Percentiles rank a stretch among this genome's conserved stretches.
Evolutionary conservation across 2,888 invertebrate genomes (phyloP).

Genomic region (Drosophila anomalipes): DNA sequence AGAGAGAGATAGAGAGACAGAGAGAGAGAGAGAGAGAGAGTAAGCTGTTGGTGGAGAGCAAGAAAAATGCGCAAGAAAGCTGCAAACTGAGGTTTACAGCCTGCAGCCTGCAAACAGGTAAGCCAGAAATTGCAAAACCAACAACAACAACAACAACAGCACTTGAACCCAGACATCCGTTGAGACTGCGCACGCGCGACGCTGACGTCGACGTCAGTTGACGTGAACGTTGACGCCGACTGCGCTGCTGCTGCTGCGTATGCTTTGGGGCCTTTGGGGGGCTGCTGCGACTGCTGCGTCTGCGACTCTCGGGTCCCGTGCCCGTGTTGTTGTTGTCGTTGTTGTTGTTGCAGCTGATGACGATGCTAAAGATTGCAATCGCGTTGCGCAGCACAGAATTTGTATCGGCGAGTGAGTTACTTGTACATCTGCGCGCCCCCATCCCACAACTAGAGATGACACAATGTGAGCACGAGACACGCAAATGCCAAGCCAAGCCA

Average conservation of each 20-base stretch:
- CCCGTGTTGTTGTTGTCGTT: slow-evolving; percentile 48
- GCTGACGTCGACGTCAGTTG: slow-evolving; percentile 54
- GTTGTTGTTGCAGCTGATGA: slow-evolving; percentile 62
- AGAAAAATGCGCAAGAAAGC: slow-evolving; percentile 70
- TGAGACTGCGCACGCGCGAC: slow-evolving; percentile 82
- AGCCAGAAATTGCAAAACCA: slow-evolving; percentile 54
- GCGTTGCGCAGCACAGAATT: slow-evolving; percentile 77
- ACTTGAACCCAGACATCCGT: slow-evolving; percentile 67
- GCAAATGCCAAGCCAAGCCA: neutral
- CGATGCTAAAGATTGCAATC: slow-evolving; percentile 81
- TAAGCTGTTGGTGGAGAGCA: slow-evolving; percentile 32
- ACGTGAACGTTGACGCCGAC: slow-evolving; percentile 21
- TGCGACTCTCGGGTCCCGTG: slow-evolving; percentile 63
- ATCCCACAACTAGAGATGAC: slow-evolving; percentile 31
- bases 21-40: slow-evolving; percentile 13
- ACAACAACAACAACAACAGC: slow-evolving; percentile 35
- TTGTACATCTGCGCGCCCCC: slow-evolving; percentile 69
- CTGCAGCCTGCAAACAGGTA: slow-evolving; percentile 74
- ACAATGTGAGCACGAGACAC: slow-evolving; percentile 27
- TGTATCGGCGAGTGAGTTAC: slow-evolving; percentile 72
- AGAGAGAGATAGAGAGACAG: neutral
- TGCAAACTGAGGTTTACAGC: slow-evolving; percentile 55
- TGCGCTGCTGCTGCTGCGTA: slow-evolving; percentile 26
- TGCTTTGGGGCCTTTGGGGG: slow-evolving; percentile 48
- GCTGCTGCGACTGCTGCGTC: slow-evolving; percentile 34